Conservation (phyloP, 2,888 invertebrate genomes). For the Latheticus oryzae region DNA sequence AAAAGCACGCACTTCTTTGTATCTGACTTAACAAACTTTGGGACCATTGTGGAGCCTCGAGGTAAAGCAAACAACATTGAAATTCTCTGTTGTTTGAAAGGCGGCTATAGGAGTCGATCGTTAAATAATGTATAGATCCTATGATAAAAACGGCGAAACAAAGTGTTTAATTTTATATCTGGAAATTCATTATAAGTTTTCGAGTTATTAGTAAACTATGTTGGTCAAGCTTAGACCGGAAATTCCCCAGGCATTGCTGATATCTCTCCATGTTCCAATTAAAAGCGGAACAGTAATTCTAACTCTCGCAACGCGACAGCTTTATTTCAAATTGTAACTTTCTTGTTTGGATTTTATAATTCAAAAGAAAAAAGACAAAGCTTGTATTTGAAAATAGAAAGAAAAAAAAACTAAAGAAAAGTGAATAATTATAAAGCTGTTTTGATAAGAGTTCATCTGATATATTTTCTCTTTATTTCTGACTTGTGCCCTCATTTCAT, state of each 20-base stretch:
- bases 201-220: slow-evolving; percentile 39
- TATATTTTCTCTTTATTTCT: slow-evolving; percentile 16
- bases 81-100: slow-evolving; percentile 22
- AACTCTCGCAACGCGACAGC: slow-evolving; percentile 34
- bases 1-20: slow-evolving; percentile 25
- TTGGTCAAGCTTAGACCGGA: slow-evolving; percentile 39
- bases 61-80: slow-evolving; percentile 26
- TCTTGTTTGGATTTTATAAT: slow-evolving; percentile 39
- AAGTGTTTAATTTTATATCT: slow-evolving; percentile 30
- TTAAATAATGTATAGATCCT: slow-evolving; percentile 11
- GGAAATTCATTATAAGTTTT: slow-evolving; percentile 40
- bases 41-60: slow-evolving; percentile 7
- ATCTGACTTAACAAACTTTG: slow-evolving; percentile 16
- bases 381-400: slow-evolving; percentile 7
- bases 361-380: slow-evolving; percentile 24
- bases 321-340: slow-evolving; percentile 32
- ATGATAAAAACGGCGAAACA: background rate
- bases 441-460: no score
- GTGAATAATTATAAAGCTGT: no score
- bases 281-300: slow-evolving; percentile 37
- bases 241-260: slow-evolving; percentile 38
- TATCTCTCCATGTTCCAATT: slow-evolving; percentile 40
- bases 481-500: no score
- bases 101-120: slow-evolving; percentile 6
- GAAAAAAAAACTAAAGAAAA: no score